Percentiles rank a stretch among this genome's conserved stretches.
phyloP scores from a whole-genome alignment of 2,888 invertebrate species.

The Pristionchus mayeri region DNA sequence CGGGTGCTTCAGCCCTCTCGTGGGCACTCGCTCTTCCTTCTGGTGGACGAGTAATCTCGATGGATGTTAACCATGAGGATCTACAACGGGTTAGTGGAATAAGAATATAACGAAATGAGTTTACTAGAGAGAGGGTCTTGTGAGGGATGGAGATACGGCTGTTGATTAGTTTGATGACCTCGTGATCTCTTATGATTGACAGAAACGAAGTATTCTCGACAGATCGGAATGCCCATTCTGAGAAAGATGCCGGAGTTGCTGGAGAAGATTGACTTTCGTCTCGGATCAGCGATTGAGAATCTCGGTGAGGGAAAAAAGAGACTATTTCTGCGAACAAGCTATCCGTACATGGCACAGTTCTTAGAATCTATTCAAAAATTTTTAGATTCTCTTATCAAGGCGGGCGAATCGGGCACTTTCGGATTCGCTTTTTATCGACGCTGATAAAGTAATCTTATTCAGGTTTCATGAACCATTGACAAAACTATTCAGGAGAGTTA shows the following conservation, averaged over 20 bases:
- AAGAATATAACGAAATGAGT: too few relatives aligned
- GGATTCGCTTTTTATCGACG: conserved; percentile 75
- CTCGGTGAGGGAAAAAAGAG: too few relatives aligned
- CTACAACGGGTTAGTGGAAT: too few relatives aligned
- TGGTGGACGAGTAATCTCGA: conserved; percentile 76
- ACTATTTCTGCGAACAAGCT: too few relatives aligned
- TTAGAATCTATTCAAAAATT: not conserved
- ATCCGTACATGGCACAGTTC: too few relatives aligned
- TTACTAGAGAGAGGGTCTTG: too few relatives aligned
- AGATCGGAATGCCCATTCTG: conserved; percentile 54
- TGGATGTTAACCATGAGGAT: conserved; percentile 72
- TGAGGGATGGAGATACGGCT: too few relatives aligned
- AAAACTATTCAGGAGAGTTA: not conserved
- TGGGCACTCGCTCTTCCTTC: conserved; percentile 77
- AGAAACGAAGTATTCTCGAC: not conserved
- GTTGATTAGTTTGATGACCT: conserved; percentile 14
- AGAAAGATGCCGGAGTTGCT: conserved; percentile 50
- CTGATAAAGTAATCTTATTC: conserved; percentile 75
- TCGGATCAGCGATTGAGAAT: conserved; percentile 55
- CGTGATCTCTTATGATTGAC: not conserved
- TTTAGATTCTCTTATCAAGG: conserved; percentile 64
- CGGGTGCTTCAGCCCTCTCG: conserved; percentile 77
- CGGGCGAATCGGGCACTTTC: conserved; percentile 65
- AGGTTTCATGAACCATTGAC: not conserved
- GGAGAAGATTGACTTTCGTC: conserved; percentile 55